Conservation (phyloP, 1,140 invertebrate species). For the Stenopsyche tienmushanensis region DNA sequence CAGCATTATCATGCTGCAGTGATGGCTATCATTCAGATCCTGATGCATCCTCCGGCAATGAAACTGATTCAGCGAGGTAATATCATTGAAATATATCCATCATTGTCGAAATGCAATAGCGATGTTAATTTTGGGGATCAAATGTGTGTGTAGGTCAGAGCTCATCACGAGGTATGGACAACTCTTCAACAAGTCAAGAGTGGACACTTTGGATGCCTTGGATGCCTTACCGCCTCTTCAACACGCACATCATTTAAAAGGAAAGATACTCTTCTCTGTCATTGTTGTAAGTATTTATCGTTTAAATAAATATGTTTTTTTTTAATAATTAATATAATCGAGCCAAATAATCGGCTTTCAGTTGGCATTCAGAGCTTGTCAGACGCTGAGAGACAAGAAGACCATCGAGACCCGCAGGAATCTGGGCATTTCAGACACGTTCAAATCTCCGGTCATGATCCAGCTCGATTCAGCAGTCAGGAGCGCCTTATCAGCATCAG, state of each 20-base stretch:
- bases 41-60: conserved; percentile 67
- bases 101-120: background rate
- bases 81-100: conserved; percentile 19
- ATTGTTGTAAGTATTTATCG: conserved; percentile 77
- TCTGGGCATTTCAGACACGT: conserved; percentile 53
- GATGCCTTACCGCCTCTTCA: conserved; percentile 74
- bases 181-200: conserved; percentile 80
- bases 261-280: conserved; percentile 92
- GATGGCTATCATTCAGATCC: conserved; percentile 82
- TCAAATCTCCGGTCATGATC: conserved; percentile 44
- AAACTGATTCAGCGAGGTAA: conserved; percentile 52
- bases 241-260: conserved; percentile 83
- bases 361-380: conserved; percentile 65
- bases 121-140: background rate
- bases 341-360: conserved; percentile 42
- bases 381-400: conserved; percentile 61
- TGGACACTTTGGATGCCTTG: conserved; percentile 82
- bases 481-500: conserved; percentile 55
- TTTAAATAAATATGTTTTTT: conserved; percentile 3
- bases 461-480: conserved; percentile 53
- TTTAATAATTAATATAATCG: background rate
- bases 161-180: conserved; percentile 78
- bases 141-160: conserved; percentile 54
- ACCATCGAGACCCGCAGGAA: conserved; percentile 57
- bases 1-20: conserved; percentile 55